Evolutionary conservation across 1,140 invertebrate species (phyloP).

Genomic region (Cephus cinctus): DNA sequence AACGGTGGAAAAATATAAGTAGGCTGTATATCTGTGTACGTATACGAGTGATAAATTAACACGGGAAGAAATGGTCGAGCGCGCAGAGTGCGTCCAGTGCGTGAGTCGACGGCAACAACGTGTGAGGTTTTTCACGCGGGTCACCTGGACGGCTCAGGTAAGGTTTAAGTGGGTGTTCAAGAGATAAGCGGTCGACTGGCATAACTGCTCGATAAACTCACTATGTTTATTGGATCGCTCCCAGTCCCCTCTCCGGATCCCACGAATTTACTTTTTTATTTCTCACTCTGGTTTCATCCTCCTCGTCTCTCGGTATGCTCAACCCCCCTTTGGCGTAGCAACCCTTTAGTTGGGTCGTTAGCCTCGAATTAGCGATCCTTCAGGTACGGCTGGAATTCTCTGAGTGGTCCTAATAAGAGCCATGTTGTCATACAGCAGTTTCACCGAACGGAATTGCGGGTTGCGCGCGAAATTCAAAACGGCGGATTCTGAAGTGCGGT

Average conservation of each 20-base stretch:
- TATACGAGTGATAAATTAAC: too few species aligned
- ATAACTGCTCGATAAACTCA: slow-evolving; percentile 50
- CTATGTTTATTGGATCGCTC: slow-evolving; percentile 48
- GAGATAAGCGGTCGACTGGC: slow-evolving; percentile 45
- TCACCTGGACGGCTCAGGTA: slow-evolving; percentile 27
- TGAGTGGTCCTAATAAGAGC: slow-evolving; percentile 28
- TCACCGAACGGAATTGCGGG: not conserved
- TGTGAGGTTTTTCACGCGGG: slow-evolving; percentile 48
- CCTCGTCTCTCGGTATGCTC: not conserved
- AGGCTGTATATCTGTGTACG: too few species aligned
- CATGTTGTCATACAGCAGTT: too few species aligned
- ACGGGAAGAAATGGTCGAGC: too few species aligned
- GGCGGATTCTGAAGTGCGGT: not conserved
- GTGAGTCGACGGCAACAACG: slow-evolving; percentile 24
- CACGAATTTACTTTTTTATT: slow-evolving; percentile 6
- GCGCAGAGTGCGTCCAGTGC: not conserved
- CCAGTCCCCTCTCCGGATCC: slow-evolving; percentile 4
- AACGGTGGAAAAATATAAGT: too few species aligned
- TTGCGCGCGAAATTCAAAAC: not conserved
- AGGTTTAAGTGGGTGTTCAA: slow-evolving; percentile 50
- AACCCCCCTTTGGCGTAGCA: not conserved
- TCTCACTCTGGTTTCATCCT: slow-evolving; percentile 1
- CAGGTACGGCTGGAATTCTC: slow-evolving; percentile 16
- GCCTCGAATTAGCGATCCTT: slow-evolving; percentile 28
- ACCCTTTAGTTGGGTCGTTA: slow-evolving; percentile 30